Base-by-base conservation (phyloP, 1,140 invertebrate species). In the Zaprionus davidi region DNA sequence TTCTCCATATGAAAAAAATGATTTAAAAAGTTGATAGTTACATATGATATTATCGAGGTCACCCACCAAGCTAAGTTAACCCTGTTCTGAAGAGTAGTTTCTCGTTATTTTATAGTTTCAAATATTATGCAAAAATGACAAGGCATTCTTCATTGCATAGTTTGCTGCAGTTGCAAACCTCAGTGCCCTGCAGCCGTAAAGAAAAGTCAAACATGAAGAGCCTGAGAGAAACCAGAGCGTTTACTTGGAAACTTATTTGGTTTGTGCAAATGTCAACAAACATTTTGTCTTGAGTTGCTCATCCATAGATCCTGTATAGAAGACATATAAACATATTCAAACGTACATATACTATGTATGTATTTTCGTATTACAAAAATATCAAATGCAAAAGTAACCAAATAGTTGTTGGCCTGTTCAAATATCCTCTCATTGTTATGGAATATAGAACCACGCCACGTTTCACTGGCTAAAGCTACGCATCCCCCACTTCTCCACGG, bases 121-220 rank as follows among this genome's bases (percentile, higher is more conserved):
- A 46, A 46, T 46, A 46, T 46, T 46, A 1, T 17, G 41, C 41
- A 17, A 46, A 49, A 51, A 51, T 51, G 5, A 51, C 46, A 51
- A 51, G 22, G 46, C 46, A 51, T 51, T 46, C 9, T 1, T 1
- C 31, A 34, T 34, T 2, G 20, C 46, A 51, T 51, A 51, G 20
- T 46, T 62, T 26, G 15, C 15, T 60, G 20, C 34, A 49, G 28
- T 31, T 17, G 41, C 15, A 28, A 26, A 44, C 34, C 41, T 5
- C 15, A 46, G 59, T 17, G 57, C 22, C 60, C 28, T 34, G 28
- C 49, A 55, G 63, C 63, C 1, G 3, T 65, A 24, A 20, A 17
- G 24, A 66, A 66, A 66, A 55, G 63, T 64, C 44, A 64, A 64
- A 51, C 13, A 51, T 13, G n/a, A 28, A 22, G 17, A 49, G 46